These are phyloP conservation scores for Bucco capensis DNA, from an alignment of 2,113 vertebrate genomes.

Conservation along the genomic window DNA sequence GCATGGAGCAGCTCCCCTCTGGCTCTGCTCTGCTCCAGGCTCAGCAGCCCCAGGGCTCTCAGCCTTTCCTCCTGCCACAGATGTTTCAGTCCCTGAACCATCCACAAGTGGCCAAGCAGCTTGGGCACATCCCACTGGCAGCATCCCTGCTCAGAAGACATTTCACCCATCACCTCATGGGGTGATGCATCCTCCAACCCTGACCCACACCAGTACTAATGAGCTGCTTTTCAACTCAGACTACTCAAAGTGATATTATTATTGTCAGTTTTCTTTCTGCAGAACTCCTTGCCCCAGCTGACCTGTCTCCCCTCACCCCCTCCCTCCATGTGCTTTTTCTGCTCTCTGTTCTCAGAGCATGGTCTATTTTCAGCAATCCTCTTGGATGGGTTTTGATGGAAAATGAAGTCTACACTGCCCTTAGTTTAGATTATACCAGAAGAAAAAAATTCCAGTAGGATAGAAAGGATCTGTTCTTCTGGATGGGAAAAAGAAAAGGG, in stretches of 20 bases:
- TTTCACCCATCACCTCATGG: too few species aligned
- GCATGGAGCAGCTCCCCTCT: too few species aligned
- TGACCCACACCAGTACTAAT: rapidly evolving
- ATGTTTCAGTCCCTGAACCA: too few species aligned
- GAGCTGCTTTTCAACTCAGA: neutral
- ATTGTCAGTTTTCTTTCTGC: neutral
- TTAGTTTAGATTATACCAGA: constrained; percentile 40
- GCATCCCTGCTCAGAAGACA: too few species aligned
- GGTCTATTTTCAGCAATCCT: constrained; percentile 48
- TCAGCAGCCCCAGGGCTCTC: too few species aligned
- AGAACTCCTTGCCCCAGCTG: neutral
- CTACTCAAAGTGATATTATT: neutral
- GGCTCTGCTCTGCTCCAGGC: too few species aligned
- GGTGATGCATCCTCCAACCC: neutral
- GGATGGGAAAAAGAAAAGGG: neutral
- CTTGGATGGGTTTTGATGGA: constrained; percentile 43
- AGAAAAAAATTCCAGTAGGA: constrained; percentile 28
- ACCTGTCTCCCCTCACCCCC: neutral
- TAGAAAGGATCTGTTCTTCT: constrained; percentile 14
- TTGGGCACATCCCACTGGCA: too few species aligned
- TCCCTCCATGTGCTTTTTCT: neutral
- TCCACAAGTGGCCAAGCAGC: too few species aligned
- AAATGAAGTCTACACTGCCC: neutral
- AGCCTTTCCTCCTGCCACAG: too few species aligned
- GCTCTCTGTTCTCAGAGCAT: constrained; percentile 25